Percentiles rank a stretch among this genome's conserved stretches.
phyloP scores from a whole-genome alignment of 2,888 invertebrate genomes.

The Catocala sponsa region DNA sequence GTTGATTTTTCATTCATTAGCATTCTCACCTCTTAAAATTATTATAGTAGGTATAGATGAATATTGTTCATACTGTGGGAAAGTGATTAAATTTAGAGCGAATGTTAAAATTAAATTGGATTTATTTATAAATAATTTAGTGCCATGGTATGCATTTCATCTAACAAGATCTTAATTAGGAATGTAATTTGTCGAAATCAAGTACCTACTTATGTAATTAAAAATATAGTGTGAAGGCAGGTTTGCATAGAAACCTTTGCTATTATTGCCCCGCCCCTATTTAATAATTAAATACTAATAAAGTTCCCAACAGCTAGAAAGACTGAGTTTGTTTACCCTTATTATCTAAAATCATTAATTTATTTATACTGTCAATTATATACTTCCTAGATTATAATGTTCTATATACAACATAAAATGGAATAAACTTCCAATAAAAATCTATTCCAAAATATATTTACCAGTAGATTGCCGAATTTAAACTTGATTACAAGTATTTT shows the following conservation, averaged over 20 bases:
- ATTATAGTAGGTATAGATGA: neutral
- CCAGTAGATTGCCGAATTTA: conserved; percentile 16
- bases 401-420: conserved; percentile 14
- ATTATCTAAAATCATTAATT: conserved; percentile 11
- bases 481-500: conserved; percentile 13
- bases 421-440: conserved; percentile 23
- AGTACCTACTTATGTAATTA: neutral
- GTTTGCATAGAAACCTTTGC: no score
- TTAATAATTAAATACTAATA: conserved; percentile 9
- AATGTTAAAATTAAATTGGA: no score
- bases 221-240: neutral
- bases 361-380: conserved; percentile 44
- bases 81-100: neutral
- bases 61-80: neutral
- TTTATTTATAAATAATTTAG: conserved; percentile 19
- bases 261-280: neutral
- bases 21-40: no score
- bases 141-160: conserved; percentile 40
- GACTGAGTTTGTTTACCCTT: conserved; percentile 34
- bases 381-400: conserved; percentile 10
- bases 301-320: conserved; percentile 24
- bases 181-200: neutral
- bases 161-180: neutral
- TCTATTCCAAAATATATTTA: conserved; percentile 17
- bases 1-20: neutral